Conservation (phyloP, 2,797 vertebrate species). For the Pteronotus mesoamericanus region DNA sequence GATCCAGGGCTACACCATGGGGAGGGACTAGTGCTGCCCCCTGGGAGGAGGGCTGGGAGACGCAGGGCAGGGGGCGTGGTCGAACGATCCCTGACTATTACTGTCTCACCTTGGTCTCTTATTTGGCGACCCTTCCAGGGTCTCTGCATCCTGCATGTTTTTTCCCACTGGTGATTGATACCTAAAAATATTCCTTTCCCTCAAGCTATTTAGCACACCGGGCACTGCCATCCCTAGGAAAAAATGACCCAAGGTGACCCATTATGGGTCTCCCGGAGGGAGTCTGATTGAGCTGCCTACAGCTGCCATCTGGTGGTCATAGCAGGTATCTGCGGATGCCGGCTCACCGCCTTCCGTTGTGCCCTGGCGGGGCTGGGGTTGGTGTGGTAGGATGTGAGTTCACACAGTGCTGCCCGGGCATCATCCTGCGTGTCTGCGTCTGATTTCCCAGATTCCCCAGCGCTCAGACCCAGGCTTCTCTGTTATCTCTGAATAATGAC, state of each 20-base stretch:
- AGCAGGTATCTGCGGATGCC: not conserved
- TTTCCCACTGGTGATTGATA: not conserved
- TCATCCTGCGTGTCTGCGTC: fast-evolving
- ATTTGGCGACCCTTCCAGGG: not conserved
- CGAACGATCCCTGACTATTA: fast-evolving
- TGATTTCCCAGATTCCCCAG: not conserved
- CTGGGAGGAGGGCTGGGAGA: fast-evolving
- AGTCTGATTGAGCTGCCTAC: not conserved
- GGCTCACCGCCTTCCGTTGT: fast-evolving
- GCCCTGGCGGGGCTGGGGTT: not conserved
- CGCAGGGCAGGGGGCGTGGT: fast-evolving
- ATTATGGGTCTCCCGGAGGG: not conserved
- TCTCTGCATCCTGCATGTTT: not conserved
- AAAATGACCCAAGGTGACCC: not conserved
- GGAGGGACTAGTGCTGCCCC: not conserved
- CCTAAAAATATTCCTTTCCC: not conserved
- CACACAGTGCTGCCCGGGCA: fast-evolving
- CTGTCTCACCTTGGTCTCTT: fast-evolving
- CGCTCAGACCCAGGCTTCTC: not conserved
- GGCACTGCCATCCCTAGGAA: not conserved
- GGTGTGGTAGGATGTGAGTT: not conserved
- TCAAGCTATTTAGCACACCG: not conserved
- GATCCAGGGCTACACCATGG: slow-evolving; percentile 91
- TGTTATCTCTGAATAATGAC: not conserved
- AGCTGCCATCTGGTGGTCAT: slow-evolving; percentile 24